Evolutionary conservation across 1,140 invertebrate species (phyloP).

Genomic region (Dendroctonus valens): DNA sequence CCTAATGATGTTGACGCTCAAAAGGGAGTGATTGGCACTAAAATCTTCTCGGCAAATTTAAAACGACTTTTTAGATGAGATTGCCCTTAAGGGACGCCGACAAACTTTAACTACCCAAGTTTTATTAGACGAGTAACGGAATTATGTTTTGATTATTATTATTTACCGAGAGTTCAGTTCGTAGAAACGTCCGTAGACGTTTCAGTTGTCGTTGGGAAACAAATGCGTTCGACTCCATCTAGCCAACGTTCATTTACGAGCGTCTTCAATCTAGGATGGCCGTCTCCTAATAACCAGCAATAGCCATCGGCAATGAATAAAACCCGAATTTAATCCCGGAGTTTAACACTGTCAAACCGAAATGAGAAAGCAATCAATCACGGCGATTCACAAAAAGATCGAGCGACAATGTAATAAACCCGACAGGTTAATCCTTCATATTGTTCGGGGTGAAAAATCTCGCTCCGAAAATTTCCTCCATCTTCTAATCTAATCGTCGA

Average conservation of each 20-base stretch:
- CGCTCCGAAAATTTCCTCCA: conserved; percentile 28
- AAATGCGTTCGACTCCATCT: too few relatives aligned
- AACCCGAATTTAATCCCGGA: conserved; percentile 10
- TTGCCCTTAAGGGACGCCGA: too few relatives aligned
- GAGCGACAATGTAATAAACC: conserved; percentile 34
- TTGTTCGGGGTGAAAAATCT: conserved; percentile 32
- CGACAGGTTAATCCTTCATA: conserved; percentile 36
- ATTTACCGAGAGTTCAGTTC: too few relatives aligned
- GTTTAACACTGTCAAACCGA: conserved; percentile 30
- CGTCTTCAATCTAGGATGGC: neutral
- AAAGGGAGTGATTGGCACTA: conserved; percentile 6
- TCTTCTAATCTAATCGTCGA: conserved; percentile 35
- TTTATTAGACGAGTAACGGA: too few relatives aligned
- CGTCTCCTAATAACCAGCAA: conserved; percentile 21
- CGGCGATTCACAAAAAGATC: conserved; percentile 31
- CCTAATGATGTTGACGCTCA: conserved; percentile 11
- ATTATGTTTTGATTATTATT: too few relatives aligned
- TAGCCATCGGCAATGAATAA: conserved; percentile 25
- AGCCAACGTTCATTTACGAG: too few relatives aligned
- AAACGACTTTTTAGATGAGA: neutral
- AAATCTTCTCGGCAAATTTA: conserved; percentile 5
- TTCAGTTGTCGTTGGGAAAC: too few relatives aligned
- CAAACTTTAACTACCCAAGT: too few relatives aligned
- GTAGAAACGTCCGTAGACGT: too few relatives aligned
- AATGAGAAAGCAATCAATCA: conserved; percentile 31